Evolutionary conservation across 64 coral and sea anemone genomes (phyloP).

Genomic region (Stichodactyla mertensii): DNA sequence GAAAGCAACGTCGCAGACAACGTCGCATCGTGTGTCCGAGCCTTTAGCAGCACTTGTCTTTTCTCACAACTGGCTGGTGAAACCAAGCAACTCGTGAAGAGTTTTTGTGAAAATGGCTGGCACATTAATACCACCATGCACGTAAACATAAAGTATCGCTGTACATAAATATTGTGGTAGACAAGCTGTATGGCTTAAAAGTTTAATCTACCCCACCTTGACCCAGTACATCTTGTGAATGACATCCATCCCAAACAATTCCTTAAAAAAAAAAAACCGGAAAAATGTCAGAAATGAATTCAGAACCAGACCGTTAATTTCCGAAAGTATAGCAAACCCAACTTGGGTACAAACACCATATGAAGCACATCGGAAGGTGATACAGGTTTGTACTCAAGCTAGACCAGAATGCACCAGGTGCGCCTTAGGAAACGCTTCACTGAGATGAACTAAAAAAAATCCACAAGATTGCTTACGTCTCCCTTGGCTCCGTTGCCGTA

Average conservation of each 20-base stretch:
- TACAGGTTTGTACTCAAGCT: background rate
- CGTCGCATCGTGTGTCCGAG: too few species aligned
- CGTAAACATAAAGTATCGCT: too few species aligned
- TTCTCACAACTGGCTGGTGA: too few species aligned
- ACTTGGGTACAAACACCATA: too few species aligned
- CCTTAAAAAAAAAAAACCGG: constrained; percentile 32
- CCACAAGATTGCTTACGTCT: constrained; percentile 38
- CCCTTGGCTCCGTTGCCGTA: constrained; percentile 83
- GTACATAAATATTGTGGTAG: background rate
- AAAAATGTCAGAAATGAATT: background rate
- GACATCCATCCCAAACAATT: constrained; percentile 86
- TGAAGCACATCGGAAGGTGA: too few species aligned
- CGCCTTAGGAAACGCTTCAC: background rate
- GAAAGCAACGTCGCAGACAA: too few species aligned
- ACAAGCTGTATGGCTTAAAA: constrained; percentile 33
- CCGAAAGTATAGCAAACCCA: too few species aligned
- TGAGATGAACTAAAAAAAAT: background rate
- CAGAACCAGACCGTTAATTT: too few species aligned
- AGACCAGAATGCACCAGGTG: background rate
- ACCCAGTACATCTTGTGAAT: constrained; percentile 97
- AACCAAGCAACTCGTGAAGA: too few species aligned
- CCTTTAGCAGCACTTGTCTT: too few species aligned
- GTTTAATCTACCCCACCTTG: constrained; percentile 33
- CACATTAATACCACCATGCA: too few species aligned
- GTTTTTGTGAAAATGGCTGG: too few species aligned